A percentile compares a stretch with the other conserved stretches of the same genome.
These are phyloP conservation scores for Acronicta psi DNA, from an alignment of 2,888 invertebrate species.

Conservation along the genomic window DNA sequence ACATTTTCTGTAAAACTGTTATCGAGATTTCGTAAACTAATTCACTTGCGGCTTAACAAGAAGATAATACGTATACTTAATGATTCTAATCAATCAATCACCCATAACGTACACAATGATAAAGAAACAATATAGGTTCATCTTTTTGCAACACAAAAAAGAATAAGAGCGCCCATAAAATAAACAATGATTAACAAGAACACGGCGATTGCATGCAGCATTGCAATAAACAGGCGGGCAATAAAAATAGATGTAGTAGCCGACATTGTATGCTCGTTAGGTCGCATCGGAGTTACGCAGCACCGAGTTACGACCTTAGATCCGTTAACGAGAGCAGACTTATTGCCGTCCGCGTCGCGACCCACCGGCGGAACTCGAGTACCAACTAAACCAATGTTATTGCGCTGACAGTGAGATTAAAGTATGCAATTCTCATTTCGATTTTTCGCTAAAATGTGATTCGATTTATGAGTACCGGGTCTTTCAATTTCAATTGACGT, in stretches of 20 bases:
- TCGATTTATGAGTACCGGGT: conserved; percentile 16
- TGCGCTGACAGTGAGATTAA: conserved; percentile 59
- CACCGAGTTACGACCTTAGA: conserved; percentile 67
- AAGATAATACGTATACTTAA: too few relatives aligned
- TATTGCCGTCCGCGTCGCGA: conserved; percentile 69
- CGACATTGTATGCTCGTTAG: conserved; percentile 72
- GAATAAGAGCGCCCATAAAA: conserved; percentile 33
- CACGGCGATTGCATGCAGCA: conserved; percentile 53
- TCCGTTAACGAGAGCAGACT: conserved; percentile 73
- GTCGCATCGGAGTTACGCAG: conserved; percentile 49
- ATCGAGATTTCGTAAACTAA: too few relatives aligned
- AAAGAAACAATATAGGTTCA: not conserved
- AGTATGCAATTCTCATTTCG: conserved; percentile 44
- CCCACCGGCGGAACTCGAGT: conserved; percentile 53
- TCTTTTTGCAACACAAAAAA: conserved; percentile 15
- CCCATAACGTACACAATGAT: not conserved
- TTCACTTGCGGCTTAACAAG: too few relatives aligned
- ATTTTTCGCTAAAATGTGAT: conserved; percentile 44
- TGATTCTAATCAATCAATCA: too few relatives aligned
- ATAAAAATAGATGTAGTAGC: conserved; percentile 56
- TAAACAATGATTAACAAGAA: conserved; percentile 56
- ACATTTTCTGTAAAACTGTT: too few relatives aligned
- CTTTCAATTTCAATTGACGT: conserved; percentile 16
- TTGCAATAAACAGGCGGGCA: conserved; percentile 53
- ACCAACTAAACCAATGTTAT: conserved; percentile 71